These are phyloP conservation scores for Clinocottus analis DNA, from an alignment of 2,113 vertebrate genomes.

Conservation along the genomic window DNA sequence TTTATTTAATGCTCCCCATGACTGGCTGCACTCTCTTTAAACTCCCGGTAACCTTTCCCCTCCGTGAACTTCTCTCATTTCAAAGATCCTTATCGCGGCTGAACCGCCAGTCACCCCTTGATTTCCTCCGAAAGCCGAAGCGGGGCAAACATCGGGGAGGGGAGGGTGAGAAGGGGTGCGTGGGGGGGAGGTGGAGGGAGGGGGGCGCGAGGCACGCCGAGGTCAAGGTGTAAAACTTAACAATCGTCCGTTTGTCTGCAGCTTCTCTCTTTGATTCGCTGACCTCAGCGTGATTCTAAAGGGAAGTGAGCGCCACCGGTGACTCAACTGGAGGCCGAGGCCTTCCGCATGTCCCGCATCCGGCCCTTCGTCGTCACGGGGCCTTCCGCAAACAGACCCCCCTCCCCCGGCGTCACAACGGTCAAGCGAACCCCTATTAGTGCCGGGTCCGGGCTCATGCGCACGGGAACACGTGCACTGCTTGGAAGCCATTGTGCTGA, in stretches of 20 bases:
- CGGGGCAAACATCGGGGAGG: slow-evolving; percentile 67
- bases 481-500: background rate
- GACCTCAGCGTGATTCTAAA: slow-evolving; percentile 59
- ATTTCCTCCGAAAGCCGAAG: slow-evolving; percentile 76
- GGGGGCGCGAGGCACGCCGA: slow-evolving; percentile 73
- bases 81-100: slow-evolving; percentile 83
- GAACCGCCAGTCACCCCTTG: slow-evolving; percentile 81
- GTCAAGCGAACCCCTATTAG: too few species aligned
- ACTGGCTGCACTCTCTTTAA: slow-evolving; percentile 81
- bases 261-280: slow-evolving; percentile 75
- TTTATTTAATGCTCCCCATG: slow-evolving; percentile 81
- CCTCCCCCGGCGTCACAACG: too few species aligned
- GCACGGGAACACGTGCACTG: slow-evolving; percentile 31
- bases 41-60: slow-evolving; percentile 83
- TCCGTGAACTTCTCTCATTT: slow-evolving; percentile 80
- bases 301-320: slow-evolving; percentile 57
- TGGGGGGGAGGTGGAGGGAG: slow-evolving; percentile 41
- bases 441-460: slow-evolving; percentile 18
- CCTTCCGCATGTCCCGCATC: slow-evolving; percentile 48
- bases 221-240: slow-evolving; percentile 80
- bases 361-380: slow-evolving; percentile 56
- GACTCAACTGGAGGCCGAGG: slow-evolving; percentile 59
- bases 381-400: slow-evolving; percentile 50
- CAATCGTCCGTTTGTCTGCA: slow-evolving; percentile 81
- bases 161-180: background rate